These are phyloP conservation scores for Setipinna tenuifilis DNA, from an alignment of 2,797 vertebrate genomes.

Conservation along the genomic window DNA sequence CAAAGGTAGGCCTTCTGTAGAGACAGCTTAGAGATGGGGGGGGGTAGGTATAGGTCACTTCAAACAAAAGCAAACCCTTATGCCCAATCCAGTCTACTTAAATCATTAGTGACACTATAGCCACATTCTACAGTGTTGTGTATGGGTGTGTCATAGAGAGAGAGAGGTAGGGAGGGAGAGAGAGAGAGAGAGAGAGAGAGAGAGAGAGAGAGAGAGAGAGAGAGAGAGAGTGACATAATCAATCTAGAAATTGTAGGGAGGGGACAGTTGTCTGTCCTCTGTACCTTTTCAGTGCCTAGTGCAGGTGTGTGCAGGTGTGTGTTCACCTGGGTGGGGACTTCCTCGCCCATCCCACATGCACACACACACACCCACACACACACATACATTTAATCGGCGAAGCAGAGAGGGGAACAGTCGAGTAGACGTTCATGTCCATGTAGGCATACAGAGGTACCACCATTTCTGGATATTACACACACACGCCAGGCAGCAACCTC, in stretches of 20 bases:
- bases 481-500: not conserved
- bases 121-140: not conserved
- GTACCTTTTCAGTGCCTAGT: not conserved
- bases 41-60: too few relatives aligned
- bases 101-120: not conserved
- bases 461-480: not conserved
- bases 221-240: not conserved
- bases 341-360: not conserved
- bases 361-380: slow-evolving; percentile 30
- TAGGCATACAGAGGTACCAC: slow-evolving; percentile 31
- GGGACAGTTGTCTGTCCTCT: not conserved
- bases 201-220: not conserved
- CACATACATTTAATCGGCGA: slow-evolving; percentile 33
- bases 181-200: not conserved
- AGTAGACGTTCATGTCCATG: slow-evolving; percentile 17
- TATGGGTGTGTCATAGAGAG: not conserved
- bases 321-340: slow-evolving; percentile 49
- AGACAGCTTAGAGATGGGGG: not conserved
- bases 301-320: slow-evolving; percentile 51
- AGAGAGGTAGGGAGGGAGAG: not conserved
- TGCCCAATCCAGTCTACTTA: not conserved
- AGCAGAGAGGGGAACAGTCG: slow-evolving; percentile 40
- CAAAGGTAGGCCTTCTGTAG: not conserved
- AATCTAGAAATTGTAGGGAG: not conserved
- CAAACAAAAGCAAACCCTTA: too few relatives aligned